A percentile compares a stretch with the other conserved stretches of the same genome.
These are phyloP conservation scores for Zapornia atra DNA, from an alignment of 2,113 vertebrate genomes.

Conservation along the genomic window DNA sequence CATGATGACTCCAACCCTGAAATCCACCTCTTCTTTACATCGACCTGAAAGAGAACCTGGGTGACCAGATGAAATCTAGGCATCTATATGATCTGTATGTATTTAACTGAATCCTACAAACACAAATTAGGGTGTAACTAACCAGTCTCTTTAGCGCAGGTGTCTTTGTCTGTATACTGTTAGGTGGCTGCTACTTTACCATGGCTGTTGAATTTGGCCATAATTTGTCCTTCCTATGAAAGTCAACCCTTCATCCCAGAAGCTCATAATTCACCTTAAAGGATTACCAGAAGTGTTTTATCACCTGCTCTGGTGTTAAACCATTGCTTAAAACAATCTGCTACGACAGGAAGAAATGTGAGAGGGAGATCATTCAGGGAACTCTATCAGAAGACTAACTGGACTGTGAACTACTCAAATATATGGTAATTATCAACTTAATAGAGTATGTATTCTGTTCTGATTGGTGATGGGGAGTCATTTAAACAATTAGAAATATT, in stretches of 20 bases:
- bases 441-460: constrained; percentile 48
- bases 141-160: not conserved
- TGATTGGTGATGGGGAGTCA: constrained; percentile 43
- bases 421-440: constrained; percentile 57
- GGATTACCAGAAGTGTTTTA: constrained; percentile 36
- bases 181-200: not conserved
- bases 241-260: not conserved
- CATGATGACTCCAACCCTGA: not conserved
- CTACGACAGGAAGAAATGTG: constrained; percentile 30
- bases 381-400: constrained; percentile 53
- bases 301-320: constrained; percentile 11
- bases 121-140: not conserved
- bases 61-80: not conserved
- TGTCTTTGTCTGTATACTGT: not conserved
- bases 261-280: constrained; percentile 17
- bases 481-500: constrained; percentile 65
- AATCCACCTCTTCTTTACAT: not conserved
- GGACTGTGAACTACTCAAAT: constrained; percentile 62
- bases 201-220: not conserved
- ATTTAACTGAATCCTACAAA: not conserved
- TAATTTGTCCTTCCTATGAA: not conserved
- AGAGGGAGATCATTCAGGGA: not conserved
- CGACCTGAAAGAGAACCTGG: not conserved
- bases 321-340: constrained; percentile 8
- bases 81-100: not conserved